Evolutionary conservation across 2,113 vertebrate genomes (phyloP).

Genomic region (Amphiprion percula): DNA sequence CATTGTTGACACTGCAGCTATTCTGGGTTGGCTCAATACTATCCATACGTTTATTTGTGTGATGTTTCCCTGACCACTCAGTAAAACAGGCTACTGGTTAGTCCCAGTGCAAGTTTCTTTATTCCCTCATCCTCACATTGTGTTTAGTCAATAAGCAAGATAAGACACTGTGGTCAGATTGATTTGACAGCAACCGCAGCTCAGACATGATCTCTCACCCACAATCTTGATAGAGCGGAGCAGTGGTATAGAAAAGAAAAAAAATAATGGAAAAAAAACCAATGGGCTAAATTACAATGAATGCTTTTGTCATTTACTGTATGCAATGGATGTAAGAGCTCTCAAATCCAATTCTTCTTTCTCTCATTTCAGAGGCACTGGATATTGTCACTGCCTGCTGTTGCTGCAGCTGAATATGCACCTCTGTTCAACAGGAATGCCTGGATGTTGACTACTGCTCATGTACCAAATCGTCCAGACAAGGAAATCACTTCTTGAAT

Average conservation of each 20-base stretch:
- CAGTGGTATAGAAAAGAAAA: not conserved
- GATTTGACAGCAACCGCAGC: slow-evolving; percentile 41
- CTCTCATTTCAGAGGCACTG: slow-evolving; percentile 62
- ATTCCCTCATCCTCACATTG: slow-evolving; percentile 27
- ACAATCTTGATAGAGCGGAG: slow-evolving; percentile 36
- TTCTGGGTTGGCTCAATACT: slow-evolving; percentile 4
- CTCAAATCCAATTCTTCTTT: slow-evolving; percentile 40
- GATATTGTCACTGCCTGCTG: slow-evolving; percentile 8
- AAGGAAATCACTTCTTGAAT: slow-evolving; percentile 7
- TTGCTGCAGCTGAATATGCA: slow-evolving; percentile 25
- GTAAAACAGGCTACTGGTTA: slow-evolving; percentile 11
- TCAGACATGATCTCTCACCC: slow-evolving; percentile 33
- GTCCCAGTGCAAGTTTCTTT: slow-evolving; percentile 20
- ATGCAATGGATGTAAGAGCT: slow-evolving; percentile 17
- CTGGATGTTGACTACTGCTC: slow-evolving; percentile 31
- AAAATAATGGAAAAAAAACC: not conserved
- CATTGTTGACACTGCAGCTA: not conserved
- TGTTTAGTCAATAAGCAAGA: slow-evolving; percentile 44
- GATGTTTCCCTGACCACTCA: not conserved
- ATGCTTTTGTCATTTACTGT: slow-evolving; percentile 24
- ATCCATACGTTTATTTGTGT: not conserved
- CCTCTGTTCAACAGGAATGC: slow-evolving; percentile 17
- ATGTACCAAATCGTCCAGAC: not conserved
- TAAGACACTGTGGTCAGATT: slow-evolving; percentile 44
- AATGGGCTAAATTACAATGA: slow-evolving; percentile 22